Evolutionary conservation across 2,113 vertebrate genomes (phyloP).

Genomic region (Columbina picui): DNA sequence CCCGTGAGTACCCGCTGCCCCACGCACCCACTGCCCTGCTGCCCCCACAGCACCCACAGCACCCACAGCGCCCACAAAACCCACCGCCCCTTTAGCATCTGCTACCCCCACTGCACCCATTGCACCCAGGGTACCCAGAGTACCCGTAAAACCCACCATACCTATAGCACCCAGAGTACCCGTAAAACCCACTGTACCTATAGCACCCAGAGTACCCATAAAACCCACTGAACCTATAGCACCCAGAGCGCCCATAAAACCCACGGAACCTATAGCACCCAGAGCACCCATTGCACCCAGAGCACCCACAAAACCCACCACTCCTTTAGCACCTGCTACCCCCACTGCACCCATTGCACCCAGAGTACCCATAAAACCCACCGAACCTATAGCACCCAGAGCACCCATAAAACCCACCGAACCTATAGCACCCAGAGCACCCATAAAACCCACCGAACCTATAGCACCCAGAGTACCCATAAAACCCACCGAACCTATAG

Average conservation of each 20-base stretch:
- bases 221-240: not conserved
- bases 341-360: not conserved
- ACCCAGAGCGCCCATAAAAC: not conserved
- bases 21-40: not conserved
- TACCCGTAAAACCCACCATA: too few species aligned
- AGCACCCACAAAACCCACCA: not conserved
- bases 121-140: too few species aligned
- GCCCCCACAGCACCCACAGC: not conserved
- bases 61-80: too few species aligned
- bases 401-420: not conserved
- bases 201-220: not conserved
- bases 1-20: constrained; percentile 24
- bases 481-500: not conserved
- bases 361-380: too few species aligned
- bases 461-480: not conserved
- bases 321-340: too few species aligned
- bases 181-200: too few species aligned
- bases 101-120: not conserved
- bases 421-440: not conserved
- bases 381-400: not conserved
- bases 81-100: too few species aligned
- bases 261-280: not conserved
- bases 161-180: too few species aligned
- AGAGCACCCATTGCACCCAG: not conserved
- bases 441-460: too few species aligned